Conservation (phyloP, 2,113 vertebrate species). For the Pelusios castaneus region DNA sequence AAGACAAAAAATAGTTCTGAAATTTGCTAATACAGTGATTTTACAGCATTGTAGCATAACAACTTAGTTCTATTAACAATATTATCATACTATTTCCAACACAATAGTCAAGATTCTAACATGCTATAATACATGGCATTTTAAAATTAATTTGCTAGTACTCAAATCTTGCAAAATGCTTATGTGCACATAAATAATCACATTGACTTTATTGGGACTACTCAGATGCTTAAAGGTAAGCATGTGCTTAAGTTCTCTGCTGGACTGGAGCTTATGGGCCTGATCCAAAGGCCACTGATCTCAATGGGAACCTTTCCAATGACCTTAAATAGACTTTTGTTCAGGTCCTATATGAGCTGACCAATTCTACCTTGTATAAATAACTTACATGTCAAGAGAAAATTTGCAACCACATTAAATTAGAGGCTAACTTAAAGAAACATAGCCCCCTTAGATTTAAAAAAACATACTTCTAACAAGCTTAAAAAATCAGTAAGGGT, state of each 20-base stretch:
- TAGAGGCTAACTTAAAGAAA: neutral
- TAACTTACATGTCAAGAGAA: neutral
- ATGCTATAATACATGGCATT: neutral
- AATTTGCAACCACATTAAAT: neutral
- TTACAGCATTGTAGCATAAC: neutral
- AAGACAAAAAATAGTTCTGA: neutral
- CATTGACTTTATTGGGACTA: neutral
- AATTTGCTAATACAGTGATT: neutral
- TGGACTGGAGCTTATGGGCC: neutral
- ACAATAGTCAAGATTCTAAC: neutral
- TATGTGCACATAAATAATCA: neutral
- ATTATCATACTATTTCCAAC: neutral
- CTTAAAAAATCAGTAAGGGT: neutral
- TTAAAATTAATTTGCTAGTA: neutral
- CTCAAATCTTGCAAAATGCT: neutral
- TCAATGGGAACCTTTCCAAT: constrained; percentile 43
- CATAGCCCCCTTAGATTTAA: neutral
- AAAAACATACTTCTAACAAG: neutral
- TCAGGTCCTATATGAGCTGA: neutral
- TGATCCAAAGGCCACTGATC: constrained; percentile 31
- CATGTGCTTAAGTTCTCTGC: neutral
- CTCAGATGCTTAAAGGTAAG: constrained; percentile 3
- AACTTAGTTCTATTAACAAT: neutral
- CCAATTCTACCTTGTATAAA: neutral
- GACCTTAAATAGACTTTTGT: constrained; percentile 22